A percentile compares a stretch with the other conserved stretches of the same genome.
Evolutionary conservation across 2,113 vertebrate species (phyloP).

Genomic region (Pterocles orientalis): DNA sequence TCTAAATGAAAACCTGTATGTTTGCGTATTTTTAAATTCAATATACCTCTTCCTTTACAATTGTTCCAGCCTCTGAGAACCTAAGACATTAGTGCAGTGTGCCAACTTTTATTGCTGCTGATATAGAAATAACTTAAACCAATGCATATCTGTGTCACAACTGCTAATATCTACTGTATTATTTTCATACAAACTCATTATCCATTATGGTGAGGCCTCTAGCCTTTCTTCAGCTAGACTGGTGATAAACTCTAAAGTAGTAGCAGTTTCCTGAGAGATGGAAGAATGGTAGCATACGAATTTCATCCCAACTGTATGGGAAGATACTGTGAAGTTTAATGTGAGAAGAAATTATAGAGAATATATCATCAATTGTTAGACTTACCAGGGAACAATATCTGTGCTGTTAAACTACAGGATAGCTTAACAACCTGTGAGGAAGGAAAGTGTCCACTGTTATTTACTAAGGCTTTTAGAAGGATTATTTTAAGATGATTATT

Average conservation of each 20-base stretch:
- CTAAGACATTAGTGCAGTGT: not conserved
- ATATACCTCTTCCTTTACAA: not conserved
- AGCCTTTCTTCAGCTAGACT: not conserved
- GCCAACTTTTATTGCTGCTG: not conserved
- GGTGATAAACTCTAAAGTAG: not conserved
- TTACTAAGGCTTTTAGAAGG: not conserved
- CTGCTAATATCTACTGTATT: not conserved
- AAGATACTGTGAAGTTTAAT: not conserved
- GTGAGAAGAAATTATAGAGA: not conserved
- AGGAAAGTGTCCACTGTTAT: not conserved
- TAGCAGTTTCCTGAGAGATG: not conserved
- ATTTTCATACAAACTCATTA: not conserved
- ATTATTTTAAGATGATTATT: not conserved
- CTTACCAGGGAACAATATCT: not conserved
- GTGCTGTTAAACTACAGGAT: not conserved
- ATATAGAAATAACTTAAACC: not conserved
- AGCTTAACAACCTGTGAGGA: not conserved
- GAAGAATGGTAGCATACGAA: not conserved
- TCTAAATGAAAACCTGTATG: not conserved
- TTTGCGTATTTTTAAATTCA: not conserved
- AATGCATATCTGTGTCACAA: not conserved
- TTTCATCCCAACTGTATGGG: not conserved
- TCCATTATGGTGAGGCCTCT: not conserved
- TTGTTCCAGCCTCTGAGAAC: not conserved
- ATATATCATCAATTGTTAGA: not conserved